Percentiles rank a stretch among this genome's conserved stretches.
Conservation (phyloP, 2,797 vertebrate species). For the Psittacula echo region DNA sequence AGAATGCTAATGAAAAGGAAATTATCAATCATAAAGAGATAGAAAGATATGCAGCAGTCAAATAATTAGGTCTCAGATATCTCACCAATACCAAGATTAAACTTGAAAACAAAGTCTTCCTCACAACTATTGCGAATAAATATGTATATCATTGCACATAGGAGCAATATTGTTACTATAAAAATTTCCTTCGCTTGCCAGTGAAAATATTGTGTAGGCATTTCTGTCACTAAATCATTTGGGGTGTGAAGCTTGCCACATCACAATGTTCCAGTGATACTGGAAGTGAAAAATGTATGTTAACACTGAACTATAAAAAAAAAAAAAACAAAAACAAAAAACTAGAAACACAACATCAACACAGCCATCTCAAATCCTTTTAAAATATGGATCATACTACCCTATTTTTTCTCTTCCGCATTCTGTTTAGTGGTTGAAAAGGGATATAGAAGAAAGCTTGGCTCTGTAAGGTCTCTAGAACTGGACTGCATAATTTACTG, state of each 20-base stretch:
- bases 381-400: neutral
- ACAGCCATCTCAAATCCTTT: neutral
- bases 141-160: neutral
- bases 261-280: neutral
- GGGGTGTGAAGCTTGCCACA: neutral
- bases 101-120: neutral
- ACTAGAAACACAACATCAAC: neutral
- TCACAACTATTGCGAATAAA: neutral
- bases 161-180: neutral
- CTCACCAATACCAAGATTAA: neutral
- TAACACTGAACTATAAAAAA: neutral
- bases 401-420: neutral
- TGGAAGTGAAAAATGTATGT: neutral
- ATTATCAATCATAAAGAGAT: neutral
- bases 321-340: neutral
- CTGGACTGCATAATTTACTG: neutral
- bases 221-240: neutral
- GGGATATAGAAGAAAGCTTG: neutral
- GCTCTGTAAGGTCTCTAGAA: neutral
- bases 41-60: neutral
- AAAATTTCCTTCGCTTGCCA: neutral
- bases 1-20: neutral
- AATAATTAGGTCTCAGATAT: neutral
- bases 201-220: neutral
- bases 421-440: neutral